Base-by-base conservation (phyloP, 2,888 invertebrate genomes). In the Ophraella communa region DNA sequence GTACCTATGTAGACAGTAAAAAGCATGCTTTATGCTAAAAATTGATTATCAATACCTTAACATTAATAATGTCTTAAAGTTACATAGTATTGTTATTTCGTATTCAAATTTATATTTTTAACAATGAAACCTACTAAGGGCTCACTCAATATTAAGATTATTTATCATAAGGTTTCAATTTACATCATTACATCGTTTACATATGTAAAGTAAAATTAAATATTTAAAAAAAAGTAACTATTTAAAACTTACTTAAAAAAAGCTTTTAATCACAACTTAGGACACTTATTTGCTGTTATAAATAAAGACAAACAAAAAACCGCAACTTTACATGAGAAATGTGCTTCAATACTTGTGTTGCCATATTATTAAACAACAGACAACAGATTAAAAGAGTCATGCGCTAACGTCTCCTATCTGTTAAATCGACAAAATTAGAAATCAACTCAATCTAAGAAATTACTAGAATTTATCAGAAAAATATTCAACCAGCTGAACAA, bases 331-430 rank as follows among this genome's bases (percentile, higher is more conserved):
- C 71, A 71, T 65, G 58, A 73, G 65, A 74, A 73, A 73, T 70
- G 71, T 71, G 73, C 65, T 64, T 63, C 67, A 24, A 62, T 11
- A 58, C 58, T 66, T 62, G 64, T 61, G 66, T 70, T 71, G 71
- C 73, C 74, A 74, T 65, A 56, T 55, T 73, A 72, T 72, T 73
- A 71, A 68, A 68, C 69, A 71, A 70, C 62, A 60, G 58, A 68
- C 69, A 71, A 70, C 62, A 60, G 58, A 44, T 53, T 30, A 14
- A 23, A 62, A 51, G 20, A 45, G 44, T 33, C 68, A 68, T 65
- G 67, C 67, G 69, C 65, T 21, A 52, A 58, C 42, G 47, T 53
- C 10, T 42, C 49, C 45, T 49, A 54, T 52, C 55, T 55, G 59
- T 55, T 56, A 64, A 64, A 66, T 58, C 57, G 33, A 20, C 49